A percentile compares a stretch with the other conserved stretches of the same genome.
Conservation (phyloP, 2,113 vertebrate genomes). For the Martes martes region DNA sequence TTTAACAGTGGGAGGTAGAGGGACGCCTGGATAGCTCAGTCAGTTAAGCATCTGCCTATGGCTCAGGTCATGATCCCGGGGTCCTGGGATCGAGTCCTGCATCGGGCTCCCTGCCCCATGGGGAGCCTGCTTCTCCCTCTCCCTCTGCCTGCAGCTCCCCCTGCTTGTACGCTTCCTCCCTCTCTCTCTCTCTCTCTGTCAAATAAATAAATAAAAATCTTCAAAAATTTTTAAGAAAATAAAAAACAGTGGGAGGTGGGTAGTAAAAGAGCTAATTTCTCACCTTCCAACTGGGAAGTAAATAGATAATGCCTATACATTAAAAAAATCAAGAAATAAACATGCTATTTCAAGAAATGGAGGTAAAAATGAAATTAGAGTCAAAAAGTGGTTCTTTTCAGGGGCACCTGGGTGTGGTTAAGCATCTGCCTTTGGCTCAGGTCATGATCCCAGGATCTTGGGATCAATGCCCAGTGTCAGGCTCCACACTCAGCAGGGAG, state of each 20-base stretch:
- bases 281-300: not conserved
- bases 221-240: too few species aligned
- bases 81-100: too few species aligned
- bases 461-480: not conserved
- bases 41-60: too few species aligned
- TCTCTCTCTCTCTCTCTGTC: too few species aligned
- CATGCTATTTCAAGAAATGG: not conserved
- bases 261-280: not conserved
- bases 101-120: too few species aligned
- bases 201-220: too few species aligned
- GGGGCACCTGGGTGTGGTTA: not conserved
- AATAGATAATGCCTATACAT: not conserved
- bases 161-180: too few species aligned
- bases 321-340: not conserved
- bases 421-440: not conserved
- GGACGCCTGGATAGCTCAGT: too few species aligned
- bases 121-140: too few species aligned
- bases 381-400: not conserved
- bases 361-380: not conserved
- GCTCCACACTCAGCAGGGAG: not conserved
- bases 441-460: not conserved
- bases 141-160: too few species aligned
- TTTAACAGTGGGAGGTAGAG: not conserved
- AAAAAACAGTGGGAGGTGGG: not conserved
- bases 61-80: too few species aligned